Percentiles rank a stretch among this genome's conserved stretches.
phyloP scores from a whole-genome alignment of 1,140 invertebrate species.

The Micrasema minimum region DNA sequence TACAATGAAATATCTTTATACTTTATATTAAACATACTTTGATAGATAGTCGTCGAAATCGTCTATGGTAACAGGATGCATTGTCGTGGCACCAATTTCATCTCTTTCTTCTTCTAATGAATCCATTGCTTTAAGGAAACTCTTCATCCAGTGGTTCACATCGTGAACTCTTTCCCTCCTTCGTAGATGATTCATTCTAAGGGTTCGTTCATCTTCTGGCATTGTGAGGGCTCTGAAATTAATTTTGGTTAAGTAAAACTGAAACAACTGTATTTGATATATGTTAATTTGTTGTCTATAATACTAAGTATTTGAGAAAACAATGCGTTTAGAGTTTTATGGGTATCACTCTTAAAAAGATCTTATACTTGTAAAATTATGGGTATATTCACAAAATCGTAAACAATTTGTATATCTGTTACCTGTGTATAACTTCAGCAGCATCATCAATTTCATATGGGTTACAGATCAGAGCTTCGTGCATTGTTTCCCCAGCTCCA shows the following conservation, averaged over 20 bases:
- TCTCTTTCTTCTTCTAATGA: slow-evolving; percentile 81
- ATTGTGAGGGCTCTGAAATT: slow-evolving; percentile 80
- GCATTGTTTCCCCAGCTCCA: slow-evolving; percentile 91
- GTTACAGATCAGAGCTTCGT: slow-evolving; percentile 89
- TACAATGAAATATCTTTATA: neutral
- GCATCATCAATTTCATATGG: slow-evolving; percentile 90
- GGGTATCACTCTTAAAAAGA: too few relatives aligned
- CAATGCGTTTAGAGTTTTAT: too few relatives aligned
- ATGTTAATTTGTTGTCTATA: too few relatives aligned
- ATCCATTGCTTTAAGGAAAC: slow-evolving; percentile 87
- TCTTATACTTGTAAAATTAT: too few relatives aligned
- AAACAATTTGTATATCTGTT: slow-evolving; percentile 35
- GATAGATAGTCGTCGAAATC: slow-evolving; percentile 88
- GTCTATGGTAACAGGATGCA: slow-evolving; percentile 86
- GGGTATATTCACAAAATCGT: too few relatives aligned
- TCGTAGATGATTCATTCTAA: slow-evolving; percentile 87
- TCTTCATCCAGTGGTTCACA: slow-evolving; percentile 90
- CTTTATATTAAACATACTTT: slow-evolving; percentile 81
- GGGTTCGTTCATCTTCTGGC: slow-evolving; percentile 87
- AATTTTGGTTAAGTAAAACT: neutral
- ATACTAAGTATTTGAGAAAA: too few relatives aligned
- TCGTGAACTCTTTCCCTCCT: slow-evolving; percentile 84
- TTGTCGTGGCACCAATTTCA: slow-evolving; percentile 81
- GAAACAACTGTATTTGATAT: too few relatives aligned
- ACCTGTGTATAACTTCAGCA: slow-evolving; percentile 86